These are phyloP conservation scores for Oligia latruncula DNA, from an alignment of 2,888 invertebrate species.

Conservation along the genomic window DNA sequence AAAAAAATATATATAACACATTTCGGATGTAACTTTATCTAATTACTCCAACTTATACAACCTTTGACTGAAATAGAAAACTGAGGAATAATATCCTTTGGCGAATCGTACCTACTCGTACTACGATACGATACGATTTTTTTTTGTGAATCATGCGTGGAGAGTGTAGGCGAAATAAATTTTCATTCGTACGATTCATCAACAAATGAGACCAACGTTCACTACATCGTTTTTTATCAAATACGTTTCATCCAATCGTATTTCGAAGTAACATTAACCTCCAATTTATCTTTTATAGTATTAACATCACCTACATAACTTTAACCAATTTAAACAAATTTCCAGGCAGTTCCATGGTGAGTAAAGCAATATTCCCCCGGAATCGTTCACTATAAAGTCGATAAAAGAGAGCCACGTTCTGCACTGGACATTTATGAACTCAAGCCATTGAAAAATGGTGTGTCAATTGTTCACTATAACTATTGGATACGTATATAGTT, in stretches of 20 bases:
- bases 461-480: slow-evolving; percentile 55
- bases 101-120: neutral
- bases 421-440: slow-evolving; percentile 55
- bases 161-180: neutral
- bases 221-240: slow-evolving; percentile 19
- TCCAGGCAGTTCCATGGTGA: slow-evolving; percentile 15
- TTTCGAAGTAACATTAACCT: slow-evolving; percentile 5
- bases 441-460: slow-evolving; percentile 58
- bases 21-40: neutral
- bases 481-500: slow-evolving; percentile 52
- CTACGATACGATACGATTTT: neutral
- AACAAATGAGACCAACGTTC: neutral
- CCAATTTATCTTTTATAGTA: slow-evolving; percentile 26
- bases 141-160: neutral
- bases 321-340: slow-evolving; percentile 21
- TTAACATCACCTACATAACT: slow-evolving; percentile 20
- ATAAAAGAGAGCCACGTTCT: slow-evolving; percentile 57
- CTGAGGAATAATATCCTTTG: neutral
- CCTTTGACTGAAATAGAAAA: neutral
- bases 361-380: slow-evolving; percentile 42
- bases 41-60: neutral
- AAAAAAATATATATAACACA: neutral
- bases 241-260: slow-evolving; percentile 17
- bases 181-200: slow-evolving; percentile 12
- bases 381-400: slow-evolving; percentile 48